phyloP scores from a whole-genome alignment of 2,113 vertebrate genomes.

The Zeus faber region DNA sequence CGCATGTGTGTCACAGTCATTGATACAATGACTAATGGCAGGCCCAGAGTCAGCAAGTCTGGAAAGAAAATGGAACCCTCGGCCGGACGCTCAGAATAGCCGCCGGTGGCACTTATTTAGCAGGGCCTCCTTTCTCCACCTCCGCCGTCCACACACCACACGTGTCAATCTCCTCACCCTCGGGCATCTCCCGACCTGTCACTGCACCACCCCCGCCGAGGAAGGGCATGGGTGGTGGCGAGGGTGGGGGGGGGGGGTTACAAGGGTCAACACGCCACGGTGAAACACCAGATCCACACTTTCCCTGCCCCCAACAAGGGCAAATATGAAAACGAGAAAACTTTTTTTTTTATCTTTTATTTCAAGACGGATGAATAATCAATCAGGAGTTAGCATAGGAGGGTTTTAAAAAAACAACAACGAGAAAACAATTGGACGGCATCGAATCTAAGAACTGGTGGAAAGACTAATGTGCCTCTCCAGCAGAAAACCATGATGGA shows the following conservation, averaged over 20 bases:
- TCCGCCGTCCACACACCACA: conserved; percentile 42
- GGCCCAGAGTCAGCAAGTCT: conserved; percentile 22
- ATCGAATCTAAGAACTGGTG: too few relatives aligned
- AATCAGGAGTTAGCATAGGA: too few relatives aligned
- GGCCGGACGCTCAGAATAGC: conserved; percentile 44
- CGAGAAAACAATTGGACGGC: too few relatives aligned
- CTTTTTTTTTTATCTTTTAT: too few relatives aligned
- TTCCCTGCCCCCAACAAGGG: neutral
- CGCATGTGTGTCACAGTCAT: conserved; percentile 23
- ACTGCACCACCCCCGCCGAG: too few relatives aligned
- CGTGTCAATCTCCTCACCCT: neutral
- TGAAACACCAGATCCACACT: neutral
- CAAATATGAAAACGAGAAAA: conserved; percentile 3
- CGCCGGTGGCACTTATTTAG: conserved; percentile 31
- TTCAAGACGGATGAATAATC: too few relatives aligned
- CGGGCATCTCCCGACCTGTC: neutral
- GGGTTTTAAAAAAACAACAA: too few relatives aligned
- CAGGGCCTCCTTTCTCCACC: conserved; percentile 47
- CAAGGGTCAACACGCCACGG: conserved; percentile 7
- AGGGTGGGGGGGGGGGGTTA: neutral
- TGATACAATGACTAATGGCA: conserved; percentile 33
- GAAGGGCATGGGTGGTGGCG: neutral
- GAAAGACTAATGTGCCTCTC: too few relatives aligned
- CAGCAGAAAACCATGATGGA: too few relatives aligned
- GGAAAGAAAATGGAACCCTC: conserved; percentile 32